These are phyloP conservation scores for Trididemnum miniatum DNA, from an alignment of 23 tunicate genomes.

Conservation along the genomic window DNA sequence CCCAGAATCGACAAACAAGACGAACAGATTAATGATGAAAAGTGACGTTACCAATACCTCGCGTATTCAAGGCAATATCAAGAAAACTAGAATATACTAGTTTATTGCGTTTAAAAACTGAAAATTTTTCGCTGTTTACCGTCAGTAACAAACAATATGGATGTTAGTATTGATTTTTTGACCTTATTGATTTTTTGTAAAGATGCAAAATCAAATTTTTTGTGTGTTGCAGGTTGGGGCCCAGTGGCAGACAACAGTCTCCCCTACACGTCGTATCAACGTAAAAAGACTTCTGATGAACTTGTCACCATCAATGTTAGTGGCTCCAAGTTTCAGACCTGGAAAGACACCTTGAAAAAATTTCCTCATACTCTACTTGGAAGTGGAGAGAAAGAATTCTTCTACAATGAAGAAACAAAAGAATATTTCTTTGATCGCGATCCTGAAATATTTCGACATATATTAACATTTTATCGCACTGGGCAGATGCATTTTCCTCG, in stretches of 20 bases:
- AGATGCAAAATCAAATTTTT: neutral
- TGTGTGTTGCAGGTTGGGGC: constrained; percentile 65
- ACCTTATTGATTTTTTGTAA: no score
- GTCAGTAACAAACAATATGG: no score
- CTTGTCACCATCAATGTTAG: constrained; percentile 75
- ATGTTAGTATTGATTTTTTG: no score
- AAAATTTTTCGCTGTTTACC: no score
- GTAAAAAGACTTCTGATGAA: constrained; percentile 55
- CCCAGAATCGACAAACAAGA: no score
- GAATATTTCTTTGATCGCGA: constrained; percentile 98
- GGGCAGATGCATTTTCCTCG: constrained; percentile 98
- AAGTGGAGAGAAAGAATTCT: constrained; percentile 88
- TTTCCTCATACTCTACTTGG: constrained; percentile 93
- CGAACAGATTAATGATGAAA: no score
- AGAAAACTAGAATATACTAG: no score
- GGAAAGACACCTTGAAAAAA: constrained; percentile 87
- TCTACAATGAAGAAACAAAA: constrained; percentile 77
- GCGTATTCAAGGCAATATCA: no score
- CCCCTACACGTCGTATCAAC: constrained; percentile 53
- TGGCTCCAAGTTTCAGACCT: constrained; percentile 73
- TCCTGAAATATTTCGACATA: constrained; percentile 94
- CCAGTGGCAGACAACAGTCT: constrained; percentile 71
- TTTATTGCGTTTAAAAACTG: no score
- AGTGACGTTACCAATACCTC: no score
- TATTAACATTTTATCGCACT: constrained; percentile 85